phyloP scores from a whole-genome alignment of 2,797 vertebrate species.

The Acipenser ruthenus region DNA sequence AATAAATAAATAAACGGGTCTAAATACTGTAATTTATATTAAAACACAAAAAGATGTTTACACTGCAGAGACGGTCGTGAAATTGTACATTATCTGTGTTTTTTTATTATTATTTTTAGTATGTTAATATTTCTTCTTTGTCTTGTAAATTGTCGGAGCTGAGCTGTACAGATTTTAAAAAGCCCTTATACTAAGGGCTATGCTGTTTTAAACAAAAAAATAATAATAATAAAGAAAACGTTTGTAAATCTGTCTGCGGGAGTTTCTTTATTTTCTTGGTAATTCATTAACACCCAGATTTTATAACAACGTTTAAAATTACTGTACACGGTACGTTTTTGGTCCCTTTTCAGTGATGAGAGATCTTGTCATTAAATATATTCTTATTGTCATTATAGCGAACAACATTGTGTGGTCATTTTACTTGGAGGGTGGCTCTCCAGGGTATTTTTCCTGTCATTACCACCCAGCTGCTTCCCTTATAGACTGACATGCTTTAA shows the following conservation, averaged over 20 bases:
- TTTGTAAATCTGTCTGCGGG: not conserved
- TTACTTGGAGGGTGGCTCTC: too few relatives aligned
- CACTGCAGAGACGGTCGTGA: slow-evolving; percentile 44
- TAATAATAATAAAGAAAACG: slow-evolving; percentile 35
- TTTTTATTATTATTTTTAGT: slow-evolving; percentile 28
- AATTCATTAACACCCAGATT: too few relatives aligned
- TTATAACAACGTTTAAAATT: too few relatives aligned
- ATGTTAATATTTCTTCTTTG: slow-evolving; percentile 32
- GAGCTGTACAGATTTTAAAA: slow-evolving; percentile 44
- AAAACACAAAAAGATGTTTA: slow-evolving; percentile 50
- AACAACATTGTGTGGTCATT: too few relatives aligned
- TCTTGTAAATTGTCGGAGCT: slow-evolving; percentile 47
- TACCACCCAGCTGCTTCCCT: too few relatives aligned
- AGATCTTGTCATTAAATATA: too few relatives aligned
- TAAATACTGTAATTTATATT: slow-evolving; percentile 40
- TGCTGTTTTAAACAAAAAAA: slow-evolving; percentile 34
- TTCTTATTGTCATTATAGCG: too few relatives aligned
- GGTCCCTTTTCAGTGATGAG: too few relatives aligned
- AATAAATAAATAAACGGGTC: slow-evolving; percentile 11
- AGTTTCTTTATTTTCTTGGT: not conserved
- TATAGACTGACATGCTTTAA: too few relatives aligned
- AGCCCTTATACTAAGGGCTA: slow-evolving; percentile 54
- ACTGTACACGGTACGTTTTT: too few relatives aligned
- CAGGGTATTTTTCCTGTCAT: too few relatives aligned
- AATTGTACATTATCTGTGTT: slow-evolving; percentile 35